phyloP scores from a whole-genome alignment of 2,113 vertebrate genomes.

The Passer montanus region DNA sequence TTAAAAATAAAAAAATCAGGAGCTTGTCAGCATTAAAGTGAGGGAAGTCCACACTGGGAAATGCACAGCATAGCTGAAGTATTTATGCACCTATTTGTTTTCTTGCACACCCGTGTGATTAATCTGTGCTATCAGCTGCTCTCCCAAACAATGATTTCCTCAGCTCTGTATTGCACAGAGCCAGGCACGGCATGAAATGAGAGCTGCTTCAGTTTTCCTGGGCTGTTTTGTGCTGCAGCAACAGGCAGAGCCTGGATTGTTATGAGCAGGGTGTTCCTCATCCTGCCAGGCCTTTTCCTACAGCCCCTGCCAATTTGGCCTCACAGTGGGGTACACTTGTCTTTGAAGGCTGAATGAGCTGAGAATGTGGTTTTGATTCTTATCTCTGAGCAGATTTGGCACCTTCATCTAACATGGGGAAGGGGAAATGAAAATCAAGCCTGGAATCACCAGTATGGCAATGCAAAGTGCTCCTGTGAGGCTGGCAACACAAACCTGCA shows the following conservation, averaged over 20 bases:
- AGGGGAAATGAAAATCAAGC: conserved; percentile 8
- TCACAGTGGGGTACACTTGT: not conserved
- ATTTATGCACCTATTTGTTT: not conserved
- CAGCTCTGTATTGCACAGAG: not conserved
- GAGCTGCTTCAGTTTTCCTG: not conserved
- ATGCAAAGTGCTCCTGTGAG: not conserved
- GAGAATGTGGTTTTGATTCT: not conserved
- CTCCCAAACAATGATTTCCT: conserved; percentile 14
- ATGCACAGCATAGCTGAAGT: not conserved
- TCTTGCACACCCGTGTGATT: not conserved
- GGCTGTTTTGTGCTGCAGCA: not conserved
- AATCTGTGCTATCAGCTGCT: not conserved
- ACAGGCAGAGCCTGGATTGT: not conserved
- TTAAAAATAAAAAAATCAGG: conserved; percentile 51
- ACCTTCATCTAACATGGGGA: not conserved
- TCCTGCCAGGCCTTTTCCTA: conserved; percentile 35
- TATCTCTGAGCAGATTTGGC: not conserved
- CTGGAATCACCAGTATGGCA: not conserved
- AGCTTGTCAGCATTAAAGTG: conserved; percentile 9
- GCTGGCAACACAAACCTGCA: not conserved
- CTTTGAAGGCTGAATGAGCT: not conserved
- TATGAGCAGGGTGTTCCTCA: conserved; percentile 16
- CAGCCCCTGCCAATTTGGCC: conserved; percentile 7
- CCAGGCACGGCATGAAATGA: not conserved
- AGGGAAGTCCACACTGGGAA: not conserved